Percentiles rank a stretch among this genome's conserved stretches.
These are phyloP conservation scores for Drosophila barbarae DNA, from an alignment of 2,888 invertebrate genomes.

Conservation along the genomic window DNA sequence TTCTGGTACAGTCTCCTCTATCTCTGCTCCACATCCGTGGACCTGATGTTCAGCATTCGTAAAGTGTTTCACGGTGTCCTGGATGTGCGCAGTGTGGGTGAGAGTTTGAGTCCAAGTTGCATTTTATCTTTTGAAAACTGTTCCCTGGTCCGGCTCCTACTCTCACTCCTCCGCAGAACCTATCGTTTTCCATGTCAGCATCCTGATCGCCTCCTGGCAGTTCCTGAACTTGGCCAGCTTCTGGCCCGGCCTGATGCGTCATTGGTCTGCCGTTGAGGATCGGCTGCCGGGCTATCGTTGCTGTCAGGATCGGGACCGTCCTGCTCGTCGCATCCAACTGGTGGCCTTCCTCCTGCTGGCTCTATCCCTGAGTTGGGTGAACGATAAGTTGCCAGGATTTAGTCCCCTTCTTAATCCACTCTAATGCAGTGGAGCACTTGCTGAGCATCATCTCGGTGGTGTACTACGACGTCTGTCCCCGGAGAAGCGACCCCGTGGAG, in stretches of 20 bases:
- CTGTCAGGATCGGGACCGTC: conserved; percentile 55
- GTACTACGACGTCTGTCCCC: conserved; percentile 72
- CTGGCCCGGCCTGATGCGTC: conserved; percentile 76
- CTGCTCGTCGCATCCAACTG: conserved; percentile 57
- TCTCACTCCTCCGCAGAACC: conserved; percentile 64
- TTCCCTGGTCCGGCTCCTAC: neutral
- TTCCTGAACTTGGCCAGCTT: conserved; percentile 79
- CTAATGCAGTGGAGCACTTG: conserved; percentile 74
- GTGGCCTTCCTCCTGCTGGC: conserved; percentile 66
- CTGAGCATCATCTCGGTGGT: conserved; percentile 75
- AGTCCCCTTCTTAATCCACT: neutral
- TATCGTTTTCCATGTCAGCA: conserved; percentile 74
- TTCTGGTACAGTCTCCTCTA: conserved; percentile 69
- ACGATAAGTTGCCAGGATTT: neutral
- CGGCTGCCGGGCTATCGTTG: conserved; percentile 26
- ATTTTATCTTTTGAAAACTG: neutral
- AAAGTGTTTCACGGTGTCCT: conserved; percentile 54
- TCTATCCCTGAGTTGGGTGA: conserved; percentile 69
- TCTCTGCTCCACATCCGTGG: conserved; percentile 57
- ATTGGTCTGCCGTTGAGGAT: conserved; percentile 73
- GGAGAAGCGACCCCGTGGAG: conserved; percentile 69
- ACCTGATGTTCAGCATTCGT: conserved; percentile 60
- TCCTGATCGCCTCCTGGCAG: conserved; percentile 61
- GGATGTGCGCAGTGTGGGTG: conserved; percentile 76
- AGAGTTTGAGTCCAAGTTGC: conserved; percentile 5